Base-by-base conservation (phyloP, 1,140 invertebrate species). In the Ylistrum balloti region DNA sequence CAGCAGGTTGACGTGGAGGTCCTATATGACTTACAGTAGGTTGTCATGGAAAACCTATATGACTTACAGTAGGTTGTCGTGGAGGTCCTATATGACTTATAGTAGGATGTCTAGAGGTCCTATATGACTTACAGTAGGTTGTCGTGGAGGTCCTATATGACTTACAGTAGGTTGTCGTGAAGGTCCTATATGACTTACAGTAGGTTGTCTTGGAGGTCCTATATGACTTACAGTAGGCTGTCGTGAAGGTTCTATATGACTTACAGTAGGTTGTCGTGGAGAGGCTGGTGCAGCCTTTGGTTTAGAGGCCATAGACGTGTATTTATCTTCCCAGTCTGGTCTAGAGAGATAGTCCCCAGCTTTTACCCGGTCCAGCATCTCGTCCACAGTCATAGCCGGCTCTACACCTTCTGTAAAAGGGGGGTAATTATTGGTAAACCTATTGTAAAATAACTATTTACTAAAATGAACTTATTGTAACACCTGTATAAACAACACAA, bases 321-420 rank as follows among this genome's bases (percentile, higher is more conserved):
- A 93, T 11, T 94, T 56, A 91, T 95, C 92, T 89, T 95, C 95
- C 95, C 95, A 95, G 56, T 93, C 89, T 38, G 95, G 95, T 33
- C 95, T 85, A 20, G 94, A 91, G 11, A 94, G 91, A 56, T 93
- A 92, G 13, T 94, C 93, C 20, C 95, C 95, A 33, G 90, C 56
- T 86, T 89, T 91, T 20, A 95, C 91, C 38, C 90, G 92, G 15
- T 94, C 92, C 48, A 95, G 74, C 33, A 94, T 93, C 74, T 91
- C 89, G 22, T 93, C 94, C 56, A 94, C 90, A n/a, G 11, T 86
- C 88, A 89, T 48, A 86, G 33, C n/a, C 41, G 33, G 88, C 74
- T 74, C 56, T 33, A 87, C 56, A 33, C 22, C 86, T 86, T 86
- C 86, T 34, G 28, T 33, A 34, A 34, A n/a, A 15, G 56, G 56